phyloP scores from a whole-genome alignment of 1,140 invertebrate species.

The Penaeus vannamei region DNA sequence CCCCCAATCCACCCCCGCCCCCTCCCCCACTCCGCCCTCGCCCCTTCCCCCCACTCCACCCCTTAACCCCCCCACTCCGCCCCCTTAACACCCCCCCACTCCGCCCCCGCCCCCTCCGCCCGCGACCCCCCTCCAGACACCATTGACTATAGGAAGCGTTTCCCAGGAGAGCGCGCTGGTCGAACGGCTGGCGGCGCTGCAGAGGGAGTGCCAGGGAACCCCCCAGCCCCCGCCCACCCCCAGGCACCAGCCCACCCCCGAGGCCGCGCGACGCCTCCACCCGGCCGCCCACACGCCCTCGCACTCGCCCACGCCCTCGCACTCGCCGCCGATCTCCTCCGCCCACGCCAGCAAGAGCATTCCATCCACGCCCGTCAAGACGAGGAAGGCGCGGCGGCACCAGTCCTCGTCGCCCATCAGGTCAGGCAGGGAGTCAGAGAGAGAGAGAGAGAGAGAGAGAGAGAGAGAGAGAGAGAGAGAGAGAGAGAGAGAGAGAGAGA shows the following conservation, averaged over 20 bases:
- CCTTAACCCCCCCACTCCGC: too few species aligned
- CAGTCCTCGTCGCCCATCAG: conserved; percentile 86
- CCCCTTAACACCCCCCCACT: too few species aligned
- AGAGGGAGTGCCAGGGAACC: conserved; percentile 59
- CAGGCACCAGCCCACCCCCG: conserved; percentile 55
- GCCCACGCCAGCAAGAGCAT: conserved; percentile 67
- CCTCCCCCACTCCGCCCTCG: too few species aligned
- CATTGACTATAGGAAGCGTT: too few species aligned
- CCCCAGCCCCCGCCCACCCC: conserved; percentile 69
- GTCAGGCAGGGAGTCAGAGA: conserved; percentile 46
- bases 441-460: neutral
- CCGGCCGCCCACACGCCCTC: conserved; percentile 55
- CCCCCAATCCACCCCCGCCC: too few species aligned
- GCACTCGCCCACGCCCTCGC: conserved; percentile 37
- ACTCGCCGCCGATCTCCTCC: conserved; percentile 52
- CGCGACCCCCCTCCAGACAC: too few species aligned
- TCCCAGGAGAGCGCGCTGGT: conserved; percentile 64
- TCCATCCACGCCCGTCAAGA: conserved; percentile 78
- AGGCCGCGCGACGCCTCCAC: conserved; percentile 57
- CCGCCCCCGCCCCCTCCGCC: too few species aligned
- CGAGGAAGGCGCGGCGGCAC: conserved; percentile 81
- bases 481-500: too few species aligned
- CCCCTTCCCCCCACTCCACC: too few species aligned
- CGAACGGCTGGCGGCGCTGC: conserved; percentile 67
- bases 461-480: neutral